Evolutionary conservation across 2,888 invertebrate genomes (phyloP).

Genomic region (Drosophila algonquin): DNA sequence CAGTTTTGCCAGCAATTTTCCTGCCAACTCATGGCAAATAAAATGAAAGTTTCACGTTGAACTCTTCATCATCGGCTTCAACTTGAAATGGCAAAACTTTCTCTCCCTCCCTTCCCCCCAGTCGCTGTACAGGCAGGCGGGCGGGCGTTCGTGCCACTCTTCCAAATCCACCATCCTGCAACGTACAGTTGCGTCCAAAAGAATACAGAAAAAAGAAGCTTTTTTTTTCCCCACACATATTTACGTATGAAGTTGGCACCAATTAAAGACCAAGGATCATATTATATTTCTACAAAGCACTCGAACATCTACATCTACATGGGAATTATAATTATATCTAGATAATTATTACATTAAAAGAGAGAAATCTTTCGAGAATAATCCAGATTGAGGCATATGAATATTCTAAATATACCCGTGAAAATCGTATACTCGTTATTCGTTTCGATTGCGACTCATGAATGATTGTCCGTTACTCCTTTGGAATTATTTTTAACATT

Average conservation of each 20-base stretch:
- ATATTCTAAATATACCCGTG: too few relatives aligned
- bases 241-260: too few relatives aligned
- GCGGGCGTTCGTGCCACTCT: constrained; percentile 13
- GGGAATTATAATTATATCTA: too few relatives aligned
- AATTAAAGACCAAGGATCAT: too few relatives aligned
- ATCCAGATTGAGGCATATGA: too few relatives aligned
- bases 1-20: constrained; percentile 34
- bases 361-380: too few relatives aligned
- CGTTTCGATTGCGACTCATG: background rate
- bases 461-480: background rate
- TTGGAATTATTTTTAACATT: too few relatives aligned
- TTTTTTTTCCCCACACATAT: too few relatives aligned
- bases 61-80: constrained; percentile 57
- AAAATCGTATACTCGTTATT: background rate
- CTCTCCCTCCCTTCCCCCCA: constrained; percentile 31
- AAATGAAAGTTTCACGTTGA: constrained; percentile 66
- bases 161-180: constrained; percentile 10
- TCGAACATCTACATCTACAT: too few relatives aligned
- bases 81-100: constrained; percentile 66
- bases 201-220: background rate
- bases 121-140: constrained; percentile 32
- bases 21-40: constrained; percentile 66
- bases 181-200: constrained; percentile 5
- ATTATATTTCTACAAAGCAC: too few relatives aligned
- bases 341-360: too few relatives aligned